Evolutionary conservation across 64 coral and sea anemone genomes (phyloP), one percentile per base, ranked within the genome.

Genomic region (Trachythela sp.): DNA sequence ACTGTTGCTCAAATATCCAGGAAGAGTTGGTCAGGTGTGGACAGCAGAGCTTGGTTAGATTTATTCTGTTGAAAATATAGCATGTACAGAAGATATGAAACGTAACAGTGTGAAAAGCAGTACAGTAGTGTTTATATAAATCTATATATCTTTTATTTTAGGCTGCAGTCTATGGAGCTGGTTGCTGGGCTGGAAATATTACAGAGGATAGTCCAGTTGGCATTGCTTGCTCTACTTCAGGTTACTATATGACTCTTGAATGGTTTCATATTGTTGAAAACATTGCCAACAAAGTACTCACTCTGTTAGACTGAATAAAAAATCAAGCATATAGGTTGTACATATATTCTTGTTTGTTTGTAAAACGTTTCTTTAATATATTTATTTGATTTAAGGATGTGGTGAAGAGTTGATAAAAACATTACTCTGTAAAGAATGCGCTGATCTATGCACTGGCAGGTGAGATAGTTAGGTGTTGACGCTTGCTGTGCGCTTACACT

Each of bases 391-490:
- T 54, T 6, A 42, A 99, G 96, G 96, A 51, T 99, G 96, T 93
- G 96, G 96, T 54, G 96, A 99, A 56, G 76, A 94, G 40, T 91
- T 99, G 52, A 95, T 99, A 10, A 99, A 95, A 72, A 95, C 96
- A 8, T 49, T 95, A 84, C 84, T 99, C 24, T 94, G 93, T 7
- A 99, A 95, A 77, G 96, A 95, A 35, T 99, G 96, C 67, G 91
- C 89, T 24, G 90, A 87, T 11, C 77, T 93, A 54, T 38, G 93
- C 93, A 24, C 88, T 86, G 24, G 60, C 36, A 14, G 94, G 91
- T 91, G 90, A 75, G 3, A 85, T 29, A 85, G 67, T 59, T 49
- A 5, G 13, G 9, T 35, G 29, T 14, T 36, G 17, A 15, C 13
- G 31, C 36, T 27, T 18, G 51, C 0, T 54, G 26, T 35, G 14